phyloP scores from a whole-genome alignment of 2,888 invertebrate species.

The Zhuqinia jingwanae region DNA sequence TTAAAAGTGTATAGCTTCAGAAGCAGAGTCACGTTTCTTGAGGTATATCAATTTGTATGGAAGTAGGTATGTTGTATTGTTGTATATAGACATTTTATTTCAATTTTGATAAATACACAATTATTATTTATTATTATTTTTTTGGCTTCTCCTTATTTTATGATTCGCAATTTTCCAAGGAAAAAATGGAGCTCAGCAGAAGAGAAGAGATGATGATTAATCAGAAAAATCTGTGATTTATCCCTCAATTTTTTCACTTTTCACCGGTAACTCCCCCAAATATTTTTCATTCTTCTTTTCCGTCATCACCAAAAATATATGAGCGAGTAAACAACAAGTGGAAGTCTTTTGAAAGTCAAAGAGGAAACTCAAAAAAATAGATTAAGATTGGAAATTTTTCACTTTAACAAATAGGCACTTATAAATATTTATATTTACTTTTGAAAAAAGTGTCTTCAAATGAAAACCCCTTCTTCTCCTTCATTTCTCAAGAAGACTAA shows the following conservation, averaged over 20 bases:
- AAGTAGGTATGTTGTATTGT: background rate
- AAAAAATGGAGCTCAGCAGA: too few relatives aligned
- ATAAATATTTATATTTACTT: too few relatives aligned
- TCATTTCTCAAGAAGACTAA: constrained; percentile 27
- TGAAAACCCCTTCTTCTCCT: too few relatives aligned
- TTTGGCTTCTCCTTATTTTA: background rate
- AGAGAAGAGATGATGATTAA: constrained; percentile 18
- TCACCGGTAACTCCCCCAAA: background rate
- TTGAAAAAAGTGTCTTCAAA: too few relatives aligned
- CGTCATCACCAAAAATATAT: constrained; percentile 18
- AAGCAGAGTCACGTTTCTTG: constrained; percentile 17
- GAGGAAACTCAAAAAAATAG: background rate
- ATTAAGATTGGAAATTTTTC: background rate
- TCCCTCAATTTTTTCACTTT: background rate
- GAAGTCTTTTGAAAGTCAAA: too few relatives aligned
- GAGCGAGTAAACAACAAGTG: background rate
- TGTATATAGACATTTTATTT: background rate
- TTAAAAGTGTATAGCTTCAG: constrained; percentile 2
- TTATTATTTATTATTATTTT: background rate
- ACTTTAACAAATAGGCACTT: too few relatives aligned
- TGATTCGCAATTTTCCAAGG: constrained; percentile 9
- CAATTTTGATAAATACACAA: constrained; percentile 17
- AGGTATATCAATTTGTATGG: background rate
- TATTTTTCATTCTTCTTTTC: background rate
- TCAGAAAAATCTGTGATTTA: constrained; percentile 42